Conservation (phyloP, 2,888 invertebrate genomes). For the Apomyelois bistriatella region DNA sequence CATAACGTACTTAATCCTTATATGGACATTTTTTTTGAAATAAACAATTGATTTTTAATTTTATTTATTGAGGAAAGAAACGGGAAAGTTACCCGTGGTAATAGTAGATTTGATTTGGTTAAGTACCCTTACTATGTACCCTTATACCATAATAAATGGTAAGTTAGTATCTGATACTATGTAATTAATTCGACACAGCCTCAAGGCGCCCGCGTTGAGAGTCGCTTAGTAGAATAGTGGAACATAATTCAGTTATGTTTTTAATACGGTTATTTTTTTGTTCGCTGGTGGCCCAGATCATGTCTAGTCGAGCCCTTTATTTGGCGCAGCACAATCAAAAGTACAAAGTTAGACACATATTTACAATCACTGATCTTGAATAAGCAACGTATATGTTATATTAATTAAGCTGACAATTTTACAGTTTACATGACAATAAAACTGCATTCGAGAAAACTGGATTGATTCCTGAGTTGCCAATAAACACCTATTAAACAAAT, state of each 20-base stretch:
- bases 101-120: background rate
- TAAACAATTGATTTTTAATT: too few relatives aligned
- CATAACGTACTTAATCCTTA: too few relatives aligned
- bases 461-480: too few relatives aligned
- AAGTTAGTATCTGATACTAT: conserved; percentile 38
- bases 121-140: background rate
- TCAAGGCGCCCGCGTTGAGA: conserved; percentile 48
- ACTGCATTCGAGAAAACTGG: too few relatives aligned
- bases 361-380: background rate
- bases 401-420: too few relatives aligned
- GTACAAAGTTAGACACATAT: background rate
- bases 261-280: conserved; percentile 70
- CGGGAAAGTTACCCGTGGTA: too few relatives aligned
- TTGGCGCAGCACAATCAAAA: conserved; percentile 32
- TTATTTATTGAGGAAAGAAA: background rate
- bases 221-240: conserved; percentile 67
- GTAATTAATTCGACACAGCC: conserved; percentile 51
- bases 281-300: conserved; percentile 51
- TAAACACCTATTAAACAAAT: too few relatives aligned
- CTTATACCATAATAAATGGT: conserved; percentile 31
- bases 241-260: conserved; percentile 71
- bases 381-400: too few relatives aligned
- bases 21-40: too few relatives aligned
- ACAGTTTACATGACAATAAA: too few relatives aligned
- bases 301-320: conserved; percentile 54